Evolutionary conservation across 2,797 vertebrate genomes (phyloP).

Genomic region (Gastrophryne carolinensis): DNA sequence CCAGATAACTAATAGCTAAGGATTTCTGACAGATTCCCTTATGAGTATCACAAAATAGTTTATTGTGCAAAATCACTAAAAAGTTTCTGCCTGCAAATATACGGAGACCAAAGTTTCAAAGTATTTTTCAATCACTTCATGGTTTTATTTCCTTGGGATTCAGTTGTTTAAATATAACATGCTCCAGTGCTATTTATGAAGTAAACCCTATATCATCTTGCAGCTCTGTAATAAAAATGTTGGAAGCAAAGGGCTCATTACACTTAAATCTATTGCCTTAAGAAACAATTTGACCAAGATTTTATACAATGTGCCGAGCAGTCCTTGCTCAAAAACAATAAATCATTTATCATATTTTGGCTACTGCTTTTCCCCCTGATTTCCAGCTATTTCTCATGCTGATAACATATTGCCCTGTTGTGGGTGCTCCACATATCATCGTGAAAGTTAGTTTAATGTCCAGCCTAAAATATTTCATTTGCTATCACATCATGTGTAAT

Average conservation of each 20-base stretch:
- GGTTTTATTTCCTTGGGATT: slow-evolving; percentile 16
- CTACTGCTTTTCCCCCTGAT: slow-evolving; percentile 2
- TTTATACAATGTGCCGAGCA: slow-evolving; percentile 33
- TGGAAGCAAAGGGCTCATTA: slow-evolving; percentile 41
- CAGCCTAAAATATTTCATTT: slow-evolving; percentile 27
- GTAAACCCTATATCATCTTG: slow-evolving; percentile 25
- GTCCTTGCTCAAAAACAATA: slow-evolving; percentile 41
- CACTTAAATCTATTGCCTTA: slow-evolving; percentile 42
- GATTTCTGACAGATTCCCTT: no score
- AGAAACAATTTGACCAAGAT: slow-evolving; percentile 50
- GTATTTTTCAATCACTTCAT: slow-evolving; percentile 29
- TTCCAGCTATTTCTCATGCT: slow-evolving; percentile 6
- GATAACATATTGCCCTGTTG: slow-evolving; percentile 2
- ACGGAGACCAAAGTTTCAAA: background rate
- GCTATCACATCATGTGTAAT: slow-evolving; percentile 29
- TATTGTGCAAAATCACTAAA: background rate
- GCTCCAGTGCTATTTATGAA: slow-evolving; percentile 33
- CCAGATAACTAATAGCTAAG: no score
- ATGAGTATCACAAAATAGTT: no score
- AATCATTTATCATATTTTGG: slow-evolving; percentile 45
- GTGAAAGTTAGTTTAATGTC: slow-evolving; percentile 37
- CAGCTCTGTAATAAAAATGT: slow-evolving; percentile 43
- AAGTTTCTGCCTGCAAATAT: background rate
- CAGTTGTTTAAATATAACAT: slow-evolving; percentile 38
- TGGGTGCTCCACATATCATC: slow-evolving; percentile 16